These are phyloP conservation scores for Eristalinus sepulchralis DNA, from an alignment of 2,888 invertebrate genomes.

Conservation along the genomic window DNA sequence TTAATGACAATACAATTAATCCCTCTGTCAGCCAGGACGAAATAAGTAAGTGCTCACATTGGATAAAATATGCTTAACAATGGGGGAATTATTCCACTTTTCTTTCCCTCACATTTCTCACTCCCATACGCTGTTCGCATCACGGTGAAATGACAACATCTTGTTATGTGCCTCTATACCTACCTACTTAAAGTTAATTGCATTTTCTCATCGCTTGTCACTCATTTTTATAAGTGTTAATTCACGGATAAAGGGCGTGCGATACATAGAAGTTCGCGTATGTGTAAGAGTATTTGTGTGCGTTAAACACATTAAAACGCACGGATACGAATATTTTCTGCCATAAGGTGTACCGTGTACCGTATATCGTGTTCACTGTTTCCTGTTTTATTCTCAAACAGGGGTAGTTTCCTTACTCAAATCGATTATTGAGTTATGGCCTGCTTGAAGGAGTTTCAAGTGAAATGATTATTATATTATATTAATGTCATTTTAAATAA, in stretches of 20 bases:
- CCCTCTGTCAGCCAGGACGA: slow-evolving; percentile 46
- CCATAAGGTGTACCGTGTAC: slow-evolving; percentile 56
- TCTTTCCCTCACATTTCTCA: slow-evolving; percentile 6
- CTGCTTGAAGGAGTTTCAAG: background rate
- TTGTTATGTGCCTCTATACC: slow-evolving; percentile 62
- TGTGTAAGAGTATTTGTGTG: background rate
- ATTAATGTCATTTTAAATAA: too few species aligned
- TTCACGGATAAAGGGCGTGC: slow-evolving; percentile 60
- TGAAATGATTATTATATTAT: background rate
- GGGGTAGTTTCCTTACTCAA: slow-evolving; percentile 48
- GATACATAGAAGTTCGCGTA: slow-evolving; percentile 16
- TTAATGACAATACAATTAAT: slow-evolving; percentile 69
- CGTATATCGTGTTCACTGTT: slow-evolving; percentile 2
- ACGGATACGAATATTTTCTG: slow-evolving; percentile 31
- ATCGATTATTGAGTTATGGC: slow-evolving; percentile 41
- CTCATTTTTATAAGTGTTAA: slow-evolving; percentile 71
- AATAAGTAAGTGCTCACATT: slow-evolving; percentile 50
- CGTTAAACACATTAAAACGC: slow-evolving; percentile 24
- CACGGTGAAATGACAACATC: slow-evolving; percentile 64
- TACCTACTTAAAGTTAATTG: slow-evolving; percentile 70
- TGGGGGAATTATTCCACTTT: slow-evolving; percentile 58
- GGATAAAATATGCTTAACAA: slow-evolving; percentile 57
- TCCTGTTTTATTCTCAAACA: slow-evolving; percentile 7
- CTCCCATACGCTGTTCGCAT: slow-evolving; percentile 25
- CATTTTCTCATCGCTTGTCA: slow-evolving; percentile 71